Conservation (phyloP, 2,113 vertebrate species). For the Macrotis lagotis region DNA sequence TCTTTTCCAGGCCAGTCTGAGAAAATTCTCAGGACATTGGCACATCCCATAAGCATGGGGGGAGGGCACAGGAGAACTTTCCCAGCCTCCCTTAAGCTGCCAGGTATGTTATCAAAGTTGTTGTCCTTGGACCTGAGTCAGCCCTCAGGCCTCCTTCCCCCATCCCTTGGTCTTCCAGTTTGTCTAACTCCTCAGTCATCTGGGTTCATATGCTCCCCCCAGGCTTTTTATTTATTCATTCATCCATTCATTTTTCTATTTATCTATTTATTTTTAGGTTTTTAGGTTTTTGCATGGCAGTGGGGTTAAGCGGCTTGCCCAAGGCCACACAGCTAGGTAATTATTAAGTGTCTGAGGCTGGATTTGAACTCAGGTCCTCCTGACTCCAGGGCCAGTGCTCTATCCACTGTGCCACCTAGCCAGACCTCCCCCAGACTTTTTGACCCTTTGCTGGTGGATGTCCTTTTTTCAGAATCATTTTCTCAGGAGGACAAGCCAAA, state of each 20-base stretch:
- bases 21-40: background rate
- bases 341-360: too few species aligned
- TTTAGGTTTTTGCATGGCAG: too few species aligned
- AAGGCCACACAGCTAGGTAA: too few species aligned
- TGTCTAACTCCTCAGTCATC: background rate
- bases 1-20: background rate
- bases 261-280: too few species aligned
- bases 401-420: too few species aligned
- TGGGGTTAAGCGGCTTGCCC: too few species aligned
- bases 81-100: background rate
- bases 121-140: background rate
- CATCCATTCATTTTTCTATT: too few species aligned
- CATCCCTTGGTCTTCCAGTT: background rate
- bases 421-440: background rate
- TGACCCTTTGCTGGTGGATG: background rate
- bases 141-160: background rate
- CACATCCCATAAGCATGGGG: background rate
- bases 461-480: background rate
- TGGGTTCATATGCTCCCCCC: background rate
- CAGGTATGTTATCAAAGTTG: background rate
- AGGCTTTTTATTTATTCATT: too few species aligned
- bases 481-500: background rate
- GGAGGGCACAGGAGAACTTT: background rate
- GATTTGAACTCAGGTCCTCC: too few species aligned
- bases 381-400: too few species aligned